phyloP scores from a whole-genome alignment of 2,113 vertebrate genomes.

The Cairina moschata region DNA sequence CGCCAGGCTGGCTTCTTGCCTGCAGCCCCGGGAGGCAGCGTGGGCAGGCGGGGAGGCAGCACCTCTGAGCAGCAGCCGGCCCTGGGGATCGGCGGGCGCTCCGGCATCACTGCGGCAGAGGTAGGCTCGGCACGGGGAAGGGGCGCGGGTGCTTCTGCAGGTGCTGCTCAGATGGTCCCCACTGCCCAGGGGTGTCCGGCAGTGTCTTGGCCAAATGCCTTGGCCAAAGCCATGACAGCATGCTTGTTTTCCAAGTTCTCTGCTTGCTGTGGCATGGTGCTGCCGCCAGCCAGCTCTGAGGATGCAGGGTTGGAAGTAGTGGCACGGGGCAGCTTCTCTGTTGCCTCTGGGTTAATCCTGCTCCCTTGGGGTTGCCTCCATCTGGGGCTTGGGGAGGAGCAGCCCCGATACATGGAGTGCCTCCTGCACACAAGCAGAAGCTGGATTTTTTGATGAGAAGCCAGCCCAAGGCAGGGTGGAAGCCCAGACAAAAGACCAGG shows the following conservation, averaged over 20 bases:
- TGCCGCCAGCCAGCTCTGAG: accelerated
- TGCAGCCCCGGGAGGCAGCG: background rate
- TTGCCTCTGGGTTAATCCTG: background rate
- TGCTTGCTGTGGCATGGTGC: accelerated
- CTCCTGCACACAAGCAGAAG: accelerated
- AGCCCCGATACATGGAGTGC: background rate
- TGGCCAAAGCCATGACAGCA: background rate
- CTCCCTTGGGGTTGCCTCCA: accelerated
- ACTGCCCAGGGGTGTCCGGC: accelerated
- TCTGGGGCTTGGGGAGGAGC: accelerated
- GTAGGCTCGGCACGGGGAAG: background rate
- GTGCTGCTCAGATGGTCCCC: background rate
- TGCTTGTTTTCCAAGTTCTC: background rate
- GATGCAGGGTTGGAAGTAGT: background rate
- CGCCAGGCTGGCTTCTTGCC: background rate
- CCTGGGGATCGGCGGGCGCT: background rate
- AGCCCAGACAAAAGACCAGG: background rate
- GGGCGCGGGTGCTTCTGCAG: background rate
- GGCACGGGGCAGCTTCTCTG: accelerated
- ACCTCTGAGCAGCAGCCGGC: background rate
- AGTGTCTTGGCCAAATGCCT: background rate
- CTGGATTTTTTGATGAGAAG: background rate
- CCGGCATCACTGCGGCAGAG: accelerated
- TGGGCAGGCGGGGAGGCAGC: background rate
- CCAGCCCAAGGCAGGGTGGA: background rate